Evolutionary conservation across 2,797 vertebrate species (phyloP), one percentile per base, ranked within the genome.

Genomic region (Characodon lateralis): DNA sequence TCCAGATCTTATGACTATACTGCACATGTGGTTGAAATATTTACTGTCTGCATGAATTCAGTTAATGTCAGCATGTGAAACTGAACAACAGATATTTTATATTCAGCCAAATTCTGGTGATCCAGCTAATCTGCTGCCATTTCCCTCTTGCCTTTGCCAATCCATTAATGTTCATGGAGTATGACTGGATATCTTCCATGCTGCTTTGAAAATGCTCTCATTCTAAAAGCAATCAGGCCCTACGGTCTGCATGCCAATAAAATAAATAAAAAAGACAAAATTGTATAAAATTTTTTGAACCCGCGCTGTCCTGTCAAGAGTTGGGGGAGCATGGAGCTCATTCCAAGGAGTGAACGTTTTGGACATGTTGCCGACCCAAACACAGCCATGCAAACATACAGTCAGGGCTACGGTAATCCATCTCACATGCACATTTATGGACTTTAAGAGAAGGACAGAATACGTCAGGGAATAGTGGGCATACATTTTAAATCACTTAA

Each of bases 41-140:
- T 39, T 71, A 43, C 48, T 28, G 31, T 63, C 31, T 24, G 22
- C 18, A 63, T n/a, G 12, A 39, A 12, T 66, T 39, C 61, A 56
- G n/a, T 70, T 22, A 74, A 43, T 65, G 72, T 24, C 51, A 48
- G 41, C 6, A 50, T 72, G 59, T 72, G n/a, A 46, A 72, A 39
- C 58, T 71, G 72, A 20, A 58, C 31, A 22, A 55, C 35, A 56
- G 71, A 55, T 81, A 35, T 35, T 4, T 68, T 73, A 13, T 16
- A 41, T 22, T 73, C 26, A 76, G 35, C 3, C 22, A 51, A 48
- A 74, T 20, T 71, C 35, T 61, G 46, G 9, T 48, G 65, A 74
- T 58, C 8, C 14, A 55, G 46, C 31, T 74, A 4, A 77, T 71
- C 26, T 24, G 18, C 55, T 20, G 39, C 41, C 7, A 56, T 51